Evolutionary conservation across 2,113 vertebrate genomes (phyloP), one percentile per base, ranked within the genome.

Genomic region (Nanger granti): DNA sequence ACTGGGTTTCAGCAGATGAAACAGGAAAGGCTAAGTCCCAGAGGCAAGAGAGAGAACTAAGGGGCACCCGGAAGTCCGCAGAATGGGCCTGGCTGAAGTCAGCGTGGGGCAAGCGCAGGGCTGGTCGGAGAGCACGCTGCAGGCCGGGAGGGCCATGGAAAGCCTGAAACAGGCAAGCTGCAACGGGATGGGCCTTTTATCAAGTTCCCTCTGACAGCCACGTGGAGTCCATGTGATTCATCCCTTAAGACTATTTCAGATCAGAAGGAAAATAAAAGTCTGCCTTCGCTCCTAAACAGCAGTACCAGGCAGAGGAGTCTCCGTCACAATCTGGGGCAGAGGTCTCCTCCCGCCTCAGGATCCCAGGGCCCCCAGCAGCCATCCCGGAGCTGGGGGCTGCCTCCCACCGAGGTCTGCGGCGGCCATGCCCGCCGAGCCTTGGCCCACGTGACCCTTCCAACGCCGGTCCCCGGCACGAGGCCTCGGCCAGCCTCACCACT

Each of bases 401-500:
- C 1, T 37, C 64, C 73, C 31, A 1, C 15, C 18, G 59, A 60
- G 29, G 29, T 13, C 82, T 18, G 5, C 0, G 2, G 54, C 1
- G 0, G 24, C 85, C 82, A 26, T 47, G 52, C 18, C 44, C n/a
- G 2, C 80, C 2, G 18, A 41, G 54, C 83, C 29, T 37, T 24
- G 86, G 93, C 93, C 57, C 9, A 1, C 2, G 14, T 20, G 0
- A 83, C 83, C 94, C 93, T 49, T 34, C 5, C 47, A 76, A n/a
- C 8, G 0, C 90, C 69, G 64, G 80, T 41, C 87, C 84, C 73
- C 57, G 0, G 41, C 92, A 64, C 24, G 2, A 60, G 91, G 80
- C 94, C 96, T 90, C 89, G 1, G 97, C 97, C 1, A 28, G 97
- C 97, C 98, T 98, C 96, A 97, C 98, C 98, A 96, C 98, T 95